Evolutionary conservation across 2,888 invertebrate species (phyloP).

Genomic region (Xestia rhomboidea): DNA sequence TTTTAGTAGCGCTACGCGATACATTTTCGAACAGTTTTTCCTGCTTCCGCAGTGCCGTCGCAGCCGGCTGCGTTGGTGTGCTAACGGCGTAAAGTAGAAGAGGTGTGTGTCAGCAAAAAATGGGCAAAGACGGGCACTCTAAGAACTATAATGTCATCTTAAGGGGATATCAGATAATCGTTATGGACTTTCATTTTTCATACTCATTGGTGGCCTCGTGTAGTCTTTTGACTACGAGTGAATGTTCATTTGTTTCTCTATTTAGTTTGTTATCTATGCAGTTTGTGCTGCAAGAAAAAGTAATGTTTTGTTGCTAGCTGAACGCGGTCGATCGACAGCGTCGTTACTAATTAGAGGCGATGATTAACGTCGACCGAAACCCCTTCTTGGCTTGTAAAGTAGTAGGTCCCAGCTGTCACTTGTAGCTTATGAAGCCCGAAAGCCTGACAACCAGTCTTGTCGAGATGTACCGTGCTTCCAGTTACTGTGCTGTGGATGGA

Average conservation of each 20-base stretch:
- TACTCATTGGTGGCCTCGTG: neutral
- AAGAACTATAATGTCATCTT: neutral
- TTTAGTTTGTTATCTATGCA: neutral
- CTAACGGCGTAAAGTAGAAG: slow-evolving; percentile 55
- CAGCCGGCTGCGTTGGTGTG: slow-evolving; percentile 56
- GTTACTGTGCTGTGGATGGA: neutral
- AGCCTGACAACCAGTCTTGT: neutral
- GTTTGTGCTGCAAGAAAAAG: neutral
- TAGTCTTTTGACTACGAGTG: slow-evolving; percentile 5
- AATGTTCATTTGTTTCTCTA: neutral
- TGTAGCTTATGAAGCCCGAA: neutral
- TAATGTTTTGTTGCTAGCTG: neutral
- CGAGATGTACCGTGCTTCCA: neutral
- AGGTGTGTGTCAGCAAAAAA: slow-evolving; percentile 46
- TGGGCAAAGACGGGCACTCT: slow-evolving; percentile 40
- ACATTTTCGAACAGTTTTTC: slow-evolving; percentile 49
- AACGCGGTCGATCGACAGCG: neutral
- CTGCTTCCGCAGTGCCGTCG: slow-evolving; percentile 52
- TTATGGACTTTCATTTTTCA: neutral
- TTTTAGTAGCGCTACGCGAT: slow-evolving; percentile 52
- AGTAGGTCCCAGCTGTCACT: neutral
- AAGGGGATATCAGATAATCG: slow-evolving; percentile 37
- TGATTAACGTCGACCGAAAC: neutral
- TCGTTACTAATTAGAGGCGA: neutral
- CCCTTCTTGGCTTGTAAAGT: neutral